Evolutionary conservation across 1,140 invertebrate genomes (phyloP), one percentile per base, ranked within the genome.

Genomic region (Lucilia sericata): DNA sequence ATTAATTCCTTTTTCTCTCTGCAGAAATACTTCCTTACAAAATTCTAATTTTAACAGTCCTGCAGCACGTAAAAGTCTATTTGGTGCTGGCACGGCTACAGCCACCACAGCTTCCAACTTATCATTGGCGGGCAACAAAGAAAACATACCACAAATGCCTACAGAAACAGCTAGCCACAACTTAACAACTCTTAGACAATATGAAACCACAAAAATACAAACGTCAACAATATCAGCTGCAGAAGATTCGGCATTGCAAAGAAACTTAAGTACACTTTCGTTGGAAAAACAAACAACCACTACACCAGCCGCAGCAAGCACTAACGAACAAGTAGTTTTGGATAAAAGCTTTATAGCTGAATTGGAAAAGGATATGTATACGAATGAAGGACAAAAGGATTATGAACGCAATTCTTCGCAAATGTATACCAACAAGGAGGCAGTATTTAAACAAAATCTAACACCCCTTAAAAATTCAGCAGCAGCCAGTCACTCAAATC

Each of bases 341-440:
- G 93, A 94, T 87, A 89, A 93, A 1, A 91, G 90, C 2, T 94
- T 95, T 80, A 90, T 94, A 8, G 92, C 92, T 0, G 94, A 94
- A 85, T 87, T 94, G 70, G 94, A 94, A 86, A 94, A 94, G 85
- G 93, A 93, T 85, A 88, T 95, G 34, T 91, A 90, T 84, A 88
- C 87, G 70, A 90, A 84, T 82, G 87, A 87, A 74, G 87, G 87
- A 8, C 88, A 89, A 78, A 87, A 87, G 84, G 88, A 91, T 74
- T 91, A 86, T 74, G 85, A 91, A 74, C 88, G 89, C 76, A 93
- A 94, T 91, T 92, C 19, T 84, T 86, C 65, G 90, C 93, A 84
- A 93, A 93, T 87, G 92, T 92, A 89, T 84, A 81, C 86, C 51
- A 86, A 85, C 84, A 90, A 91, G 81, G 90, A 89, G 34, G 47